Base-by-base conservation (phyloP, 2,113 vertebrate genomes). In the Leucosticte australis region DNA sequence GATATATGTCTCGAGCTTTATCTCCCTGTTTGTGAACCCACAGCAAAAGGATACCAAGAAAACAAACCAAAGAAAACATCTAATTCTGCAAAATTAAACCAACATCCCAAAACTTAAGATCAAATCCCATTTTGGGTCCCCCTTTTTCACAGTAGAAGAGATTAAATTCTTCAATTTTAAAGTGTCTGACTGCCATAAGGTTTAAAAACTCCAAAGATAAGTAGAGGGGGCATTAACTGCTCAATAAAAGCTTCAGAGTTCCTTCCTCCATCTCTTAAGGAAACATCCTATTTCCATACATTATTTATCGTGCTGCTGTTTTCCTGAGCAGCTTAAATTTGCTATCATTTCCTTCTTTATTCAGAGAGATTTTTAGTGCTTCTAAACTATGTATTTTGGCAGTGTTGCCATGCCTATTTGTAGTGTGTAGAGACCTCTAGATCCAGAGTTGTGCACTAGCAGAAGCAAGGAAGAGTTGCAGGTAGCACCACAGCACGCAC, bases 211-310 rank as follows among this genome's bases (percentile, higher is more conserved):
- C 42, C 30, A 23, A 86, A 80, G 55, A 63, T 90, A 91, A 86
- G 63, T 46, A 85, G 53, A 77, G 64, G 67, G 60, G 20, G 42
- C 75, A 94, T 91, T 95, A 83, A 73, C 67, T 74, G 78, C 79
- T 90, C 76, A 69, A 74, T 77, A 92, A 94, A 90, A 92, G 18
- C 70, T 85, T 94, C 67, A 80, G 50, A 24, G 28, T 76, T 70
- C 70, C 62, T 89, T 84, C 74, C n/a, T 78, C 73, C 31, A 28
- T 69, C 37, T 87, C 55, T 79, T 87, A 73, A 92, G 91, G 87
- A 94, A 91, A 91, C 37, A 85, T 60, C 39, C 18, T 18, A 88
- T 89, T 95, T 87, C 57, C 71, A 77, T 91, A 87, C 65, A 90
- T 92, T 93, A 93, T 95, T 96, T 95, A 94, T 93, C 0, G 0